A percentile compares a stretch with the other conserved stretches of the same genome.
Evolutionary conservation across 2,888 invertebrate species (phyloP).

Genomic region (Lacanobia oleracea): DNA sequence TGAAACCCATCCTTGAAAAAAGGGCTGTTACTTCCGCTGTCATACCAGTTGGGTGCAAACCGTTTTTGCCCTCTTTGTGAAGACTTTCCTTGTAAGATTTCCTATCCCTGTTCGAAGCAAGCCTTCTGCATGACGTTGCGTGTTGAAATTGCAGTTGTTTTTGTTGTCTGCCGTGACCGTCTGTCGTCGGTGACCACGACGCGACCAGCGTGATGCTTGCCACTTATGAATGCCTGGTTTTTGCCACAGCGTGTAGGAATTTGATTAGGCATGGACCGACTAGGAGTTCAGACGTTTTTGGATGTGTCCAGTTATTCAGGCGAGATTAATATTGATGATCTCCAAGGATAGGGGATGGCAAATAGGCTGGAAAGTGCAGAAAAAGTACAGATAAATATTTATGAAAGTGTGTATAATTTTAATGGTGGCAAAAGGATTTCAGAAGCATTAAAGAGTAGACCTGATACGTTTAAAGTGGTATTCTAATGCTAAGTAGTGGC

Average conservation of each 20-base stretch:
- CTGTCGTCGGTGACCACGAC: constrained; percentile 58
- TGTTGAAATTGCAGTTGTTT: constrained; percentile 37
- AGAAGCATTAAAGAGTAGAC: neutral
- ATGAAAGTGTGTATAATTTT: constrained; percentile 20
- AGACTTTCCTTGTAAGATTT: too few species aligned
- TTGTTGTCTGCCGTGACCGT: constrained; percentile 57
- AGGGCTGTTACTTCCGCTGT: too few species aligned
- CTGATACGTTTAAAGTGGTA: neutral
- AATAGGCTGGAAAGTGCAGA: constrained; percentile 20
- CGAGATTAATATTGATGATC: constrained; percentile 45
- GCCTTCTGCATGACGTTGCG: constrained; percentile 23
- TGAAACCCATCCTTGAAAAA: too few species aligned
- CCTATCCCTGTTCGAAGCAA: neutral
- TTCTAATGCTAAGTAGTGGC: neutral
- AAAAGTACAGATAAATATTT: constrained; percentile 14
- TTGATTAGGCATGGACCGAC: constrained; percentile 52
- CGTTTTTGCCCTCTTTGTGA: neutral
- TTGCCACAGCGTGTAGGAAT: constrained; percentile 55
- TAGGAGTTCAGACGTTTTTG: constrained; percentile 22
- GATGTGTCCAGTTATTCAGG: constrained; percentile 24
- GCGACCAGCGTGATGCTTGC: constrained; percentile 69
- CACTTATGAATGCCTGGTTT: constrained; percentile 62
- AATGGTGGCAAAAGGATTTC: neutral
- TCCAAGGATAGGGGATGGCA: constrained; percentile 1
- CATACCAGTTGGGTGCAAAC: neutral